A percentile compares a stretch with the other conserved stretches of the same genome.
Conservation (phyloP, 1,140 invertebrate genomes). For the Tetramorium parvispinum region DNA sequence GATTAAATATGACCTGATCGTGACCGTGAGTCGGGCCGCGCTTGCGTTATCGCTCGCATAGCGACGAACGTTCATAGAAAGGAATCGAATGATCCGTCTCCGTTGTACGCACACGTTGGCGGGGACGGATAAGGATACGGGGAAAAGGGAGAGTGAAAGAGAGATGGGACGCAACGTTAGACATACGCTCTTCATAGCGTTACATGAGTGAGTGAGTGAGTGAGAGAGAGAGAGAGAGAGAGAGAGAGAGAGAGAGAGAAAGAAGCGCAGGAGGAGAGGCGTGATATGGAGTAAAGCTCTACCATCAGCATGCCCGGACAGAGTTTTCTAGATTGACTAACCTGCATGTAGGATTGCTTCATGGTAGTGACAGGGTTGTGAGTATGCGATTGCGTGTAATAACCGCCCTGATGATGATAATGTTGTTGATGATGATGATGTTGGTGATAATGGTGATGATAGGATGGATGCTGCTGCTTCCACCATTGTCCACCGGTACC, state of each 20-base stretch:
- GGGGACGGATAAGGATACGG: neutral
- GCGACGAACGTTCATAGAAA: constrained; percentile 15
- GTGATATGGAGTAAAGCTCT: constrained; percentile 38
- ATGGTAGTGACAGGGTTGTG: constrained; percentile 84
- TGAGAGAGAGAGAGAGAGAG: too few relatives aligned
- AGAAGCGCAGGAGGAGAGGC: neutral
- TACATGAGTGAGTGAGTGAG: too few relatives aligned
- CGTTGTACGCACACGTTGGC: neutral
- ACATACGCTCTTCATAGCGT: neutral
- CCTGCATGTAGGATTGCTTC: constrained; percentile 85
- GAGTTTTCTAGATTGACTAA: constrained; percentile 77
- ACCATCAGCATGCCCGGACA: constrained; percentile 48
- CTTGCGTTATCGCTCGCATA: constrained; percentile 14
- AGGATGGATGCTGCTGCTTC: constrained; percentile 82
- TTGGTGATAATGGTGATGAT: constrained; percentile 77
- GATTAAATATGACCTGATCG: constrained; percentile 30
- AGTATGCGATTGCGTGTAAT: constrained; percentile 83
- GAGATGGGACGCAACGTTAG: neutral
- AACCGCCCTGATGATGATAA: constrained; percentile 83
- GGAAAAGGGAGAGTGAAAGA: neutral
- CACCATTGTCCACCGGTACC: constrained; percentile 83
- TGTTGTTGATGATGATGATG: constrained; percentile 81
- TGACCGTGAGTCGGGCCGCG: neutral
- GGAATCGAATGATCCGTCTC: constrained; percentile 6
- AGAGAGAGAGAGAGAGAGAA: too few relatives aligned